Evolutionary conservation across 2,888 invertebrate species (phyloP).

Genomic region (Nephrotoma appendiculata): DNA sequence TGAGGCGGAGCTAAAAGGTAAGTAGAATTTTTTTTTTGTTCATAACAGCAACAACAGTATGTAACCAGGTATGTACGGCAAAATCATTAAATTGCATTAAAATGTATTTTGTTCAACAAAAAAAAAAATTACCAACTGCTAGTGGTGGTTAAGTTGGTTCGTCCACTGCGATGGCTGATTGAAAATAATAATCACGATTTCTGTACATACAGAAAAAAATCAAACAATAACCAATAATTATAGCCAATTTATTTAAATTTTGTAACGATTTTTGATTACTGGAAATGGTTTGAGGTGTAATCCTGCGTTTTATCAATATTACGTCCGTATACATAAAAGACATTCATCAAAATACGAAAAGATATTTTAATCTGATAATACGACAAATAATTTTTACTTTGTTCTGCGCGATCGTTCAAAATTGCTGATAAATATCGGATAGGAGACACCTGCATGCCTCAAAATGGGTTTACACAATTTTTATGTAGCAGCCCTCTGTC

Average conservation of each 20-base stretch:
- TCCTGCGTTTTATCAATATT: background rate
- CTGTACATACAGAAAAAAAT: background rate
- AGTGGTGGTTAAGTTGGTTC: background rate
- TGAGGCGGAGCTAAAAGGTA: background rate
- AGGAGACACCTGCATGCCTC: background rate
- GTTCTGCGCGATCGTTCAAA: background rate
- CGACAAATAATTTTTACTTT: background rate
- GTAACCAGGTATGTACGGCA: background rate
- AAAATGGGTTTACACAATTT: background rate
- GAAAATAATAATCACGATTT: background rate
- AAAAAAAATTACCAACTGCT: background rate
- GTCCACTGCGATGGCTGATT: background rate
- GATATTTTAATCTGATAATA: background rate
- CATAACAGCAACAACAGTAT: background rate
- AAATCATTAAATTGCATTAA: background rate
- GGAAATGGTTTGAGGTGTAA: background rate
- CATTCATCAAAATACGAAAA: background rate
- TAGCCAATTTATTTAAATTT: background rate
- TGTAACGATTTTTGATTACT: background rate
- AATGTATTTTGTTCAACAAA: background rate
- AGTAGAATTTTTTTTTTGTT: background rate
- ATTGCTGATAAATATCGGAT: background rate
- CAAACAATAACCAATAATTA: background rate
- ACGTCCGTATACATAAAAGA: background rate
- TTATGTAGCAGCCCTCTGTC: background rate